Evolutionary conservation across 2,888 invertebrate species (phyloP), one percentile per base, ranked within the genome.

Genomic region (Drosophila barbarae): DNA sequence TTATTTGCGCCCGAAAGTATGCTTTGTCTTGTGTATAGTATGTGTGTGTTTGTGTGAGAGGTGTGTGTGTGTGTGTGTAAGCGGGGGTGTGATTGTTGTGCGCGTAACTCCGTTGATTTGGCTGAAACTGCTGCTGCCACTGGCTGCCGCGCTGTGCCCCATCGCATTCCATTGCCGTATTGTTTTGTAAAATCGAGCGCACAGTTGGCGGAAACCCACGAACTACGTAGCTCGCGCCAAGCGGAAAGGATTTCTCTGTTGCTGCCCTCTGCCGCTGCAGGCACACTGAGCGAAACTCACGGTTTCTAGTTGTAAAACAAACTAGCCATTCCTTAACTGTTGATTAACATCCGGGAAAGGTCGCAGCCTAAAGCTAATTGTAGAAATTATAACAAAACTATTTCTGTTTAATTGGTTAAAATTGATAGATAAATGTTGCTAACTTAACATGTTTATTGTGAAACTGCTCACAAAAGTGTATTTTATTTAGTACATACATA

Each of bases 1-100:
- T 78, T 84, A 84, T 84, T 82, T 81, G 82, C 84, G 71, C 76
- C 72, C 65, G 41, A 84, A 85, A 82, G 76, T 84, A 85, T 84
- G 85, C 84, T 77, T 74, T 79, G 83, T 73, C 73, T 84, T 81
- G 59, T 61, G 64, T 57, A 59, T 32, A 13, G 42, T 26, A 42
- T 32, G 35, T 18, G 28, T 32, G 35, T 41, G 34, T 9, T 13
- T 34, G 30, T 23, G 23, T 59, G 44, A 28, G 34, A 30, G 15
- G 21, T 30, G 49, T 36, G 50, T 57, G 30, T 32, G 13, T 21
- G 41, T 0, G 4, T 23, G 23, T 21, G 21, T 21, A 18, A 21
- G 50, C 54, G 34, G 41, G 34, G 41, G 13, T 51, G 67, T 51
- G 50, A 49, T 30, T 34, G 66, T 53, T 74, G 63, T 66, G 72